Conservation (phyloP, 2,113 vertebrate genomes). For the Salvelinus alpinus region DNA sequence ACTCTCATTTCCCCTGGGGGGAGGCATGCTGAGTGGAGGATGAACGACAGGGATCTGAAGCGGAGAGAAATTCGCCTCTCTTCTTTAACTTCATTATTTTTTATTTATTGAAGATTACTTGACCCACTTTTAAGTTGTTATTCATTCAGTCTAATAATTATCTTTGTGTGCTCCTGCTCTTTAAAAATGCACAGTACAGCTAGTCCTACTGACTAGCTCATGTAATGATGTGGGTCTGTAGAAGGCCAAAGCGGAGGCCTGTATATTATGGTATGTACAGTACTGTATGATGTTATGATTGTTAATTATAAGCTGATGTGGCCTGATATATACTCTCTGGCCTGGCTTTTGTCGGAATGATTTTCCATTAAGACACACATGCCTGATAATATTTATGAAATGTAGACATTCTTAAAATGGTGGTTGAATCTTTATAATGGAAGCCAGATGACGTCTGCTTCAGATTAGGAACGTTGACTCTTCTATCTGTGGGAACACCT, state of each 20-base stretch:
- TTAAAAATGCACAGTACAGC: conserved; percentile 34
- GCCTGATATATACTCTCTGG: conserved; percentile 66
- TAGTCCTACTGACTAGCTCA: too few species aligned
- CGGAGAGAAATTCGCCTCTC: conserved; percentile 51
- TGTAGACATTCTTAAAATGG: conserved; percentile 74
- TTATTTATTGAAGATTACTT: conserved; percentile 77
- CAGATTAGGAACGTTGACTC: conserved; percentile 70
- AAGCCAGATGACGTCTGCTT: conserved; percentile 78
- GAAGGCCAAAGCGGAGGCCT: conserved; percentile 15
- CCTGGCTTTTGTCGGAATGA: conserved; percentile 71
- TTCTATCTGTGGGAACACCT: conserved; percentile 76
- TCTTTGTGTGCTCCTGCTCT: conserved; percentile 56
- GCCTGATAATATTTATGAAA: conserved; percentile 77
- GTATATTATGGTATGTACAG: conserved; percentile 21
- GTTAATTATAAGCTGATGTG: conserved; percentile 72
- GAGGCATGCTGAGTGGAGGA: conserved; percentile 28
- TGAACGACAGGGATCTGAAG: conserved; percentile 54
- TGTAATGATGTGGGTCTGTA: conserved; percentile 1
- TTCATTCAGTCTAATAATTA: conserved; percentile 80
- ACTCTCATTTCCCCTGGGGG: conserved; percentile 56
- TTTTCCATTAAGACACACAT: conserved; percentile 56
- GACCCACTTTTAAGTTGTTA: conserved; percentile 78
- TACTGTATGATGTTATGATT: conserved; percentile 64
- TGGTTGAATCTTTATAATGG: conserved; percentile 74
- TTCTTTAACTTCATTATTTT: conserved; percentile 79